Evolutionary conservation across 1,140 invertebrate genomes (phyloP), one percentile per base, ranked within the genome.

Genomic region (Neoseiulus cucumeris): DNA sequence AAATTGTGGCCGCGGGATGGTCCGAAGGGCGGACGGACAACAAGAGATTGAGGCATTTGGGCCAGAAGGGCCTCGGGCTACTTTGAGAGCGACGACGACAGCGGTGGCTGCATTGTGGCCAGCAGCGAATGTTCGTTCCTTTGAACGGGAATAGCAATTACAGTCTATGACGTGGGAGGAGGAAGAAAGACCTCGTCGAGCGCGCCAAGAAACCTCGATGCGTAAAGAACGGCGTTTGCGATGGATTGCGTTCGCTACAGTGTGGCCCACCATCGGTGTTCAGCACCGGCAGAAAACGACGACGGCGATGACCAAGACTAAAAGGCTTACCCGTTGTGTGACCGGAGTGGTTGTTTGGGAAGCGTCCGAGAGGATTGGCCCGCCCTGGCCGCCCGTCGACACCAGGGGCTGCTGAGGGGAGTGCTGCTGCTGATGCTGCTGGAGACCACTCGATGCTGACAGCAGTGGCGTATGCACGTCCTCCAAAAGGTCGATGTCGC

Each of bases 401-500:
- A 20, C 22, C 22, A 33, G 22, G 25, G 25, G 25, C 25, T n/a
- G n/a, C n/a, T n/a, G n/a, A n/a, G n/a, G n/a, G n/a, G n/a, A n/a
- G n/a, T n/a, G n/a, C n/a, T n/a, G n/a, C n/a, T n/a, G n/a, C n/a
- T 59, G 25, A 33, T 59, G 51, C 33, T 25, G 51, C 51, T 59
- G 14, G 22, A 25, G 25, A 59, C 51, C 51, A 59, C 25, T 33
- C 17, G 25, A 17, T 20, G 25, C 25, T 2, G 33, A 29, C 22
- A 59, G 25, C 25, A 59, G 25, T 12, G 51, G 51, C 51, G 51
- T 59, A 59, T 33, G 51, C 25, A 59, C 51, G 51, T 59, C 51
- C 33, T 59, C 51, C 25, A 59, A 20, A n/a, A 59, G 51, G 51
- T 59, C 51, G 51, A 59, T 59, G 51, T 59, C 51, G 51, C 51